These are phyloP conservation scores for Hyphantria cunea DNA, from an alignment of 1,140 invertebrate species.

Conservation along the genomic window DNA sequence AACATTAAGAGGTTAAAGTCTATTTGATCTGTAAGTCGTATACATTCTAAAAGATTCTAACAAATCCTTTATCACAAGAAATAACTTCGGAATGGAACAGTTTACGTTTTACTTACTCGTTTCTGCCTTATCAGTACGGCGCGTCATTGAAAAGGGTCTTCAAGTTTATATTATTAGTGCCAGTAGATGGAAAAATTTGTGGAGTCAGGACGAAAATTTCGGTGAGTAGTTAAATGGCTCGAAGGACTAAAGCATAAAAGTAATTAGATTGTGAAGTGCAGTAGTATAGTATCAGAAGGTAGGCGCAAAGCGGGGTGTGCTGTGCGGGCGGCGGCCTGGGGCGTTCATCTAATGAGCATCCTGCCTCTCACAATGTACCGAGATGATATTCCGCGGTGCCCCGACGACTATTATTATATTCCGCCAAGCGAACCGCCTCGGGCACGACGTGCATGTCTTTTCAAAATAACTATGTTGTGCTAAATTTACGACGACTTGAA, in stretches of 20 bases:
- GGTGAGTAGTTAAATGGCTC: constrained; percentile 19
- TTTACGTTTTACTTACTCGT: constrained; percentile 29
- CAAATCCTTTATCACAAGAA: constrained; percentile 26
- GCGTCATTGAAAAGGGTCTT: constrained; percentile 20
- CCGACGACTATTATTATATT: constrained; percentile 74
- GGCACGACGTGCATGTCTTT: constrained; percentile 64
- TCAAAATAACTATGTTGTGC: constrained; percentile 66
- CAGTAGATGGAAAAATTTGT: constrained; percentile 23
- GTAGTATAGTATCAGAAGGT: constrained; percentile 42
- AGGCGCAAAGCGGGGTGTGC: constrained; percentile 30
- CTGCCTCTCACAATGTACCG: constrained; percentile 72
- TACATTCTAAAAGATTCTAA: constrained; percentile 18
- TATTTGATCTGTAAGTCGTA: constrained; percentile 20
- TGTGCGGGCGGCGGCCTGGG: constrained; percentile 46
- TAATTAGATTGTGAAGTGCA: constrained; percentile 63
- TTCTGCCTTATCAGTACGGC: constrained; percentile 15
- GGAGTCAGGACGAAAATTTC: constrained; percentile 12
- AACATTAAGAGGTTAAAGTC: constrained; percentile 22
- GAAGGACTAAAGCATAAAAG: constrained; percentile 47
- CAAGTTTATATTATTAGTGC: constrained; percentile 23
- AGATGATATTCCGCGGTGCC: constrained; percentile 70
- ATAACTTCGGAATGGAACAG: constrained; percentile 26
- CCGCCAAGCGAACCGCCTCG: constrained; percentile 53
- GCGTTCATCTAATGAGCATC: constrained; percentile 76
- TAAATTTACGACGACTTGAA: constrained; percentile 53